Evolutionary conservation across 2,797 vertebrate species (phyloP).

Genomic region (Neosalanx taihuensis): DNA sequence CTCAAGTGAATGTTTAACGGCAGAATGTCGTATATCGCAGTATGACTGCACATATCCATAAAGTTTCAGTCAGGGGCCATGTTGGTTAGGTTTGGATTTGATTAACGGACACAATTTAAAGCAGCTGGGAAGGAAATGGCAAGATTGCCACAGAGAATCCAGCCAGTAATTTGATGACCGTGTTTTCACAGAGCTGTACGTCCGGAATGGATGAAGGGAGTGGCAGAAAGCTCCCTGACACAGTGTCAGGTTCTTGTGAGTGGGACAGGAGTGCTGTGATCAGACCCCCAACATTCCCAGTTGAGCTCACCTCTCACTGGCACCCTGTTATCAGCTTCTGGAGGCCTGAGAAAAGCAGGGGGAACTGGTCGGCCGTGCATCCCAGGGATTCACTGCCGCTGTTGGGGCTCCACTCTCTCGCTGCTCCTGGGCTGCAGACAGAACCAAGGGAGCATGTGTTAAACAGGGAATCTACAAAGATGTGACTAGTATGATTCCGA

Average conservation of each 20-base stretch:
- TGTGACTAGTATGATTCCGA: slow-evolving; percentile 13
- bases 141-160: slow-evolving; percentile 9
- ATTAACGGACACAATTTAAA: slow-evolving; percentile 6
- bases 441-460: slow-evolving; percentile 1
- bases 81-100: background rate
- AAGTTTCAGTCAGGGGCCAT: slow-evolving; percentile 8
- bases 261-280: background rate
- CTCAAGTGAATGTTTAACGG: slow-evolving; percentile 12
- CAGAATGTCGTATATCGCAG: background rate
- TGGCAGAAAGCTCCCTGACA: background rate
- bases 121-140: slow-evolving; percentile 2
- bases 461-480: slow-evolving; percentile 12
- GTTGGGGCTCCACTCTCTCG: slow-evolving; percentile 33
- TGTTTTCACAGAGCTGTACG: slow-evolving; percentile 14
- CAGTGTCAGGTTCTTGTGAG: background rate
- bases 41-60: slow-evolving; percentile 10
- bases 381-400: slow-evolving; percentile 42
- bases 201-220: slow-evolving; percentile 6
- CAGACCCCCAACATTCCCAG: background rate
- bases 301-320: slow-evolving; percentile 55
- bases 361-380: slow-evolving; percentile 43
- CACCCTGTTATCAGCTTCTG: slow-evolving; percentile 54
- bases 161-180: slow-evolving; percentile 6
- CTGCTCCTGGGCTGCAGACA: slow-evolving; percentile 32
- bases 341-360: slow-evolving; percentile 47